Evolutionary conservation across 2,113 vertebrate genomes (phyloP), one percentile per base, ranked within the genome.

Genomic region (Hemicordylus capensis): DNA sequence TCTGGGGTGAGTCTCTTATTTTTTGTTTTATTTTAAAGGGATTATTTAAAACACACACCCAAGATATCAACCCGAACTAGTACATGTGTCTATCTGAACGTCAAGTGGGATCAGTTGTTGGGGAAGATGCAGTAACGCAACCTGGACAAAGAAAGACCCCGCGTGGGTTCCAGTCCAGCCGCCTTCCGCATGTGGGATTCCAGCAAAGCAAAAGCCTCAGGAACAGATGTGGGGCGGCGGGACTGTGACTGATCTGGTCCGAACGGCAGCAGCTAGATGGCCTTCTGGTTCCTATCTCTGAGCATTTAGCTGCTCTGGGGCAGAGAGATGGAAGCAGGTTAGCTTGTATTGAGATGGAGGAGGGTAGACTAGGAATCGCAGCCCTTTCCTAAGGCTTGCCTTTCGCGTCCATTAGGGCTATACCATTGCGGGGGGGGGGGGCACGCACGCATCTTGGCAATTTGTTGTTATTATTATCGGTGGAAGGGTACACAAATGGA

Each of bases 1-100:
- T 92, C 37, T 88, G 54, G 54, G 92, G 94, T 95, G 90, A 95
- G 94, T 87, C 78, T 63, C 59, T 28, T n/a, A 7, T 20, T 79
- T 70, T 42, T 54, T 54, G 51, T 39, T 39, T n/a, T n/a, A n/a
- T n/a, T n/a, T n/a, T n/a, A n/a, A n/a, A n/a, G n/a, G n/a, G n/a
- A n/a, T n/a, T n/a, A n/a, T n/a, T n/a, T n/a, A n/a, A n/a, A n/a
- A n/a, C n/a, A n/a, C n/a, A n/a, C n/a, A n/a, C n/a, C n/a, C n/a
- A n/a, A n/a, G n/a, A n/a, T n/a, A n/a, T n/a, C n/a, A n/a, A n/a
- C n/a, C n/a, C n/a, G n/a, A n/a, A n/a, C n/a, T n/a, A n/a, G n/a
- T 26, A 17, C 22, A 26, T 73, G 70, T 39, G 80, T 7, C n/a
- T 19, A 26, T 14, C 44, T 56, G 15, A 31, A 28, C 26, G 20